phyloP scores from a whole-genome alignment of 2,888 invertebrate species.

The Agrotis puta region DNA sequence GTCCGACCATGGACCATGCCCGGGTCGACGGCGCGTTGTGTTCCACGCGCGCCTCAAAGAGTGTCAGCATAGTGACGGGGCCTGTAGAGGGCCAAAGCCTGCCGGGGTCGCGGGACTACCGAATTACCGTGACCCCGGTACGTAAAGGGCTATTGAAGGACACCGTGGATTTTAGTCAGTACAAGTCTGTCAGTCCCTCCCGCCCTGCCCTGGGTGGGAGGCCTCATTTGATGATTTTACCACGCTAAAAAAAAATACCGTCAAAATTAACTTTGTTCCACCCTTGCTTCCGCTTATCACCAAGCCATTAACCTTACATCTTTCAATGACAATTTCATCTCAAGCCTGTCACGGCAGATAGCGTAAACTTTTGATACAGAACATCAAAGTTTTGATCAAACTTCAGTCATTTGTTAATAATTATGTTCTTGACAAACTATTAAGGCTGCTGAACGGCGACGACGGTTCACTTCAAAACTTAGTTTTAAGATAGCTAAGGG shows the following conservation, averaged over 20 bases:
- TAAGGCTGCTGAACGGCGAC: slow-evolving; percentile 12
- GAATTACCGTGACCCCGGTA: no score
- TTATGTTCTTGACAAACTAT: slow-evolving; percentile 57
- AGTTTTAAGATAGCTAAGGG: background rate
- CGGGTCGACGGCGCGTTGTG: no score
- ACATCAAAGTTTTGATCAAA: slow-evolving; percentile 57
- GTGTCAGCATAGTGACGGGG: no score
- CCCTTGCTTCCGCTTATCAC: slow-evolving; percentile 2
- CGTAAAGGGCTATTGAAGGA: no score
- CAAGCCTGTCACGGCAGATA: slow-evolving; percentile 52
- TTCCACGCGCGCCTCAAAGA: no score
- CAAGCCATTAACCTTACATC: slow-evolving; percentile 14
- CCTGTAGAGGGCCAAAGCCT: no score
- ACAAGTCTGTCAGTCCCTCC: no score
- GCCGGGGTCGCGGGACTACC: no score
- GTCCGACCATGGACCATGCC: no score
- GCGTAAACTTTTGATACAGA: slow-evolving; percentile 58
- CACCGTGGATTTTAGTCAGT: no score
- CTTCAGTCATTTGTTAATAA: slow-evolving; percentile 63
- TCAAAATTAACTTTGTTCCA: background rate
- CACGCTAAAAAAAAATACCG: background rate
- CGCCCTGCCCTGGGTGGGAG: no score
- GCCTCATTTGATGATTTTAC: no score
- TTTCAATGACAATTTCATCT: slow-evolving; percentile 56
- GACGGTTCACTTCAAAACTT: slow-evolving; percentile 15